Conservation (phyloP, 2,888 invertebrate species). For the Priapulus caudatus region DNA sequence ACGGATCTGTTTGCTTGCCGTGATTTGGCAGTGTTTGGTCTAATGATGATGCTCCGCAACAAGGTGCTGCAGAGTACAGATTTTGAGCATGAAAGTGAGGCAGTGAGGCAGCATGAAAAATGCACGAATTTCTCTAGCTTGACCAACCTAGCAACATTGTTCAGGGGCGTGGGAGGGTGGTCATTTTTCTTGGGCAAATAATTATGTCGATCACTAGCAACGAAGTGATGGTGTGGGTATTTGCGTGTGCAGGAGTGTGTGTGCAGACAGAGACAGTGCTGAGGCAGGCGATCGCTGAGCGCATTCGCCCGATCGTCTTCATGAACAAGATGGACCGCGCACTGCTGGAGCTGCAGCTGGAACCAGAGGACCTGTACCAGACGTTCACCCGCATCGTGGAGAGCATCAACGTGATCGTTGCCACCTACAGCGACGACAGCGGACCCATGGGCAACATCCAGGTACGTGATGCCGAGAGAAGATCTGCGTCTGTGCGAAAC, state of each 20-base stretch:
- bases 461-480: constrained; percentile 54
- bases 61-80: too few species aligned
- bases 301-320: constrained; percentile 98
- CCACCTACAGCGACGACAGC: constrained; percentile 91
- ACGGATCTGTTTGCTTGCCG: too few species aligned
- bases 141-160: too few species aligned
- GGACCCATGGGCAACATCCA: constrained; percentile 99
- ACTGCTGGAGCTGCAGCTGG: constrained; percentile 76
- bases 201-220: too few species aligned
- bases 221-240: too few species aligned
- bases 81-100: too few species aligned
- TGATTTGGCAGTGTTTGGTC: too few species aligned
- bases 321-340: constrained; percentile 99
- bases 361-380: constrained; percentile 56
- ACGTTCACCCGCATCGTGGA: constrained; percentile 96
- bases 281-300: constrained; percentile 98
- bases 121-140: too few species aligned
- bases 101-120: too few species aligned
- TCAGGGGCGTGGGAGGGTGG: too few species aligned
- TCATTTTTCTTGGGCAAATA: too few species aligned
- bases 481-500: neutral
- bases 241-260: constrained; percentile 95
- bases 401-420: constrained; percentile 98
- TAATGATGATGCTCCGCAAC: too few species aligned
- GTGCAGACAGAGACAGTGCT: constrained; percentile 99